A percentile compares a stretch with the other conserved stretches of the same genome.
phyloP scores from a whole-genome alignment of 2,113 vertebrate species.

The Vidua macroura region DNA sequence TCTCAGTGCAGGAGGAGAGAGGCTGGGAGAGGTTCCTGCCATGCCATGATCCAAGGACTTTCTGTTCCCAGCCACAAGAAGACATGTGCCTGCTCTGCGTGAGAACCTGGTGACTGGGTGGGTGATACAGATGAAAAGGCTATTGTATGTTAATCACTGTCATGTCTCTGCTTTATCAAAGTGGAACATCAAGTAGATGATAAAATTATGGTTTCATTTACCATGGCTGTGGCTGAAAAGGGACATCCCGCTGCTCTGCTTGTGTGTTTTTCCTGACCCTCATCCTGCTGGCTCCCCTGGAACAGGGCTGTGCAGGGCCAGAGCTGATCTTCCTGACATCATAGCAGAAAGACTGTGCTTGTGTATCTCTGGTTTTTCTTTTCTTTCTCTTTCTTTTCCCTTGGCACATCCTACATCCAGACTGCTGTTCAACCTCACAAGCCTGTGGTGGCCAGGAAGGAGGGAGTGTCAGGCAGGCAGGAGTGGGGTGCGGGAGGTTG shows the following conservation, averaged over 20 bases:
- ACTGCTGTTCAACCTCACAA: background rate
- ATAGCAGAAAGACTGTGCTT: background rate
- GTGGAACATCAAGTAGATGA: background rate
- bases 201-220: background rate
- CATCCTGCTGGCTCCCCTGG: background rate
- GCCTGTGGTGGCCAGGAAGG: background rate
- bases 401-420: background rate
- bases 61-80: accelerated
- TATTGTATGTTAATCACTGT: accelerated
- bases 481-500: background rate
- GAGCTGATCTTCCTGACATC: background rate
- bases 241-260: background rate
- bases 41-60: accelerated
- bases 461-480: background rate
- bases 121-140: background rate
- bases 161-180: background rate
- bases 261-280: accelerated
- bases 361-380: background rate
- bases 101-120: background rate
- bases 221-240: background rate
- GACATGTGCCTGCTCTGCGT: accelerated
- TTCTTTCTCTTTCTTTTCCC: background rate
- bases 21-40: background rate
- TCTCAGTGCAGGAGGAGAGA: background rate
- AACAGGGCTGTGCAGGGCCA: accelerated